A percentile compares a stretch with the other conserved stretches of the same genome.
These are phyloP conservation scores for Eleginops maclovinus DNA, from an alignment of 2,113 vertebrate genomes.

Conservation along the genomic window DNA sequence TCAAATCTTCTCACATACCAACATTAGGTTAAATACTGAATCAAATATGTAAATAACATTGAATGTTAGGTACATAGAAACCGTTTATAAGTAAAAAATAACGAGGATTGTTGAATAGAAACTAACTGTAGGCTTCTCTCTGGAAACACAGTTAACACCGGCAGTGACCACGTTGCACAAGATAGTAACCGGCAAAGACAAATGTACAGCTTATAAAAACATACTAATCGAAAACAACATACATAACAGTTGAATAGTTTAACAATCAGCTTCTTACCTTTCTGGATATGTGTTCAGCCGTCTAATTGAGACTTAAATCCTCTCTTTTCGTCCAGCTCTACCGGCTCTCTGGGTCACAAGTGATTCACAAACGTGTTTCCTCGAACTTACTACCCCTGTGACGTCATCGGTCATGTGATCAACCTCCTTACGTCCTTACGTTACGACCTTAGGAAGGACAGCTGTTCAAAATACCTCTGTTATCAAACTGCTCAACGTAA, in stretches of 20 bases:
- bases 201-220: background rate
- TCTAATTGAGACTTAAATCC: background rate
- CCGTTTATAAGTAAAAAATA: background rate
- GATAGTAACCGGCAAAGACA: background rate
- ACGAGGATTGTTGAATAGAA: background rate
- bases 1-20: background rate
- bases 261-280: constrained; percentile 33
- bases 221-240: accelerated
- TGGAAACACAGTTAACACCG: background rate
- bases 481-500: constrained; percentile 5
- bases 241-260: accelerated
- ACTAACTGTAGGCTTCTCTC: too few species aligned
- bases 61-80: background rate
- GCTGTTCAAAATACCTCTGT: background rate
- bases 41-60: background rate
- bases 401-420: constrained; percentile 73
- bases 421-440: background rate
- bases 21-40: background rate
- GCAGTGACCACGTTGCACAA: constrained; percentile 37
- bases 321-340: background rate
- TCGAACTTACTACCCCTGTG: background rate
- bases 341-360: background rate
- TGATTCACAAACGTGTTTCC: constrained; percentile 12
- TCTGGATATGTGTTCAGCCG: background rate
- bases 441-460: background rate